Conservation (phyloP, 2,113 vertebrate species). For the Empidonax traillii region DNA sequence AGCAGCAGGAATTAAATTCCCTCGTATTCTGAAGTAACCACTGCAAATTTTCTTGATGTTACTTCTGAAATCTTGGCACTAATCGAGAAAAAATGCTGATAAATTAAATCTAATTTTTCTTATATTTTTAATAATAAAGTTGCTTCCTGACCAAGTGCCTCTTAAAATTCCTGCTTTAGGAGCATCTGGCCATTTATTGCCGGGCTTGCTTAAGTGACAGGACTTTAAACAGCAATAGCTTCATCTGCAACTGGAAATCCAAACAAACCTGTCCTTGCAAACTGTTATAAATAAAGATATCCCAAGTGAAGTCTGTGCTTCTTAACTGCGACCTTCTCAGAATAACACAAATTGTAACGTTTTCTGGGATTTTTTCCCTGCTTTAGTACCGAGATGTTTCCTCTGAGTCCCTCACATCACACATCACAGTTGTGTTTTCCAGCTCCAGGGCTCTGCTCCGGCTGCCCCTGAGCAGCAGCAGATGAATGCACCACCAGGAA, state of each 20-base stretch:
- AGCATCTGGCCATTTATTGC: neutral
- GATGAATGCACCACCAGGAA: slow-evolving; percentile 23
- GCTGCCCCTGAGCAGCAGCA: slow-evolving; percentile 8
- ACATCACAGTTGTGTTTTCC: neutral
- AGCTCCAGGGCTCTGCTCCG: neutral
- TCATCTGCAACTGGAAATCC: slow-evolving; percentile 12
- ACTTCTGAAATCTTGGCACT: neutral
- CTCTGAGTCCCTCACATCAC: slow-evolving; percentile 10
- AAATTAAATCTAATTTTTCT: neutral
- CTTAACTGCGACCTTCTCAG: slow-evolving; percentile 1
- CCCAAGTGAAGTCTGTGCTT: neutral
- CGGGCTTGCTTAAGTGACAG: neutral
- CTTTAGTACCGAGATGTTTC: slow-evolving; percentile 12
- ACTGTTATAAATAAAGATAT: neutral
- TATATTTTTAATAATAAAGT: neutral
- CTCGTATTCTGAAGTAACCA: neutral
- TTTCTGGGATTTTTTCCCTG: neutral
- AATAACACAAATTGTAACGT: neutral
- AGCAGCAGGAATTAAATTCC: neutral
- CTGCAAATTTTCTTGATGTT: neutral
- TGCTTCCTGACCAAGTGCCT: neutral
- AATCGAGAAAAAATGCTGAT: neutral
- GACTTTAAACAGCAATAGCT: neutral
- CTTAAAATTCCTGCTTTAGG: neutral
- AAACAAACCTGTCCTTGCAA: neutral